phyloP scores from a whole-genome alignment of 2,797 vertebrate genomes.

The Buphagus erythrorhynchus region DNA sequence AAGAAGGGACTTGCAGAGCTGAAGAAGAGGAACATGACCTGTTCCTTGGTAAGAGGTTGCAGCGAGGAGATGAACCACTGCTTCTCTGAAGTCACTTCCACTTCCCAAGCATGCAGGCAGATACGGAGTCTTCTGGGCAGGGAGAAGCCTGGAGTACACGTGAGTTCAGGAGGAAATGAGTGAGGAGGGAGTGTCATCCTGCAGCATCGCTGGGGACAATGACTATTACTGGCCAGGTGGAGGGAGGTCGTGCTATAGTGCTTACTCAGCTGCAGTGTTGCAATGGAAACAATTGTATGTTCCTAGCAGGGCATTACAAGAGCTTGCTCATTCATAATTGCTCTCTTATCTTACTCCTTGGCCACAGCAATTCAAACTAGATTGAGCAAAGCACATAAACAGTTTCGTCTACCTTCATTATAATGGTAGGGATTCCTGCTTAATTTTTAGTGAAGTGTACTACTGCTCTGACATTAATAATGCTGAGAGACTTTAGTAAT shows the following conservation, averaged over 20 bases:
- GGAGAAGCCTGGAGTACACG: not conserved
- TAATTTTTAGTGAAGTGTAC: not conserved
- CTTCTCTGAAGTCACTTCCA: not conserved
- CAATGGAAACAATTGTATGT: conserved; percentile 9
- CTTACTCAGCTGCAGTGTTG: conserved; percentile 56
- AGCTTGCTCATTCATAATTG: conserved; percentile 53
- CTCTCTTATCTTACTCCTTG: conserved; percentile 25
- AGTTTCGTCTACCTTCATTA: conserved; percentile 18
- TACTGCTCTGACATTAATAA: conserved; percentile 7
- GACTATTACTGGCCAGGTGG: not conserved
- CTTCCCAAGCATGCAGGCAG: not conserved
- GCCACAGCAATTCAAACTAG: conserved; percentile 13
- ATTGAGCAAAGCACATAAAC: conserved; percentile 47
- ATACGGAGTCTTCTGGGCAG: fast-evolving
- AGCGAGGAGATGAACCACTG: not conserved
- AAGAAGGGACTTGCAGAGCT: not conserved
- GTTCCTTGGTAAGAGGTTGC: not conserved
- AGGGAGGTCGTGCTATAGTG: not conserved
- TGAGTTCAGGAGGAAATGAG: conserved; percentile 14
- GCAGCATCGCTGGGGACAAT: not conserved
- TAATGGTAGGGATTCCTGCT: conserved; percentile 28
- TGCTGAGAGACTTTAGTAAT: not conserved
- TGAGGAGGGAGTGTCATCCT: conserved; percentile 23
- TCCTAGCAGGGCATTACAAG: not conserved
- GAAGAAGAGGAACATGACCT: not conserved